phyloP scores from a whole-genome alignment of 2,113 vertebrate genomes.

The Andinoacara biseriatus region DNA sequence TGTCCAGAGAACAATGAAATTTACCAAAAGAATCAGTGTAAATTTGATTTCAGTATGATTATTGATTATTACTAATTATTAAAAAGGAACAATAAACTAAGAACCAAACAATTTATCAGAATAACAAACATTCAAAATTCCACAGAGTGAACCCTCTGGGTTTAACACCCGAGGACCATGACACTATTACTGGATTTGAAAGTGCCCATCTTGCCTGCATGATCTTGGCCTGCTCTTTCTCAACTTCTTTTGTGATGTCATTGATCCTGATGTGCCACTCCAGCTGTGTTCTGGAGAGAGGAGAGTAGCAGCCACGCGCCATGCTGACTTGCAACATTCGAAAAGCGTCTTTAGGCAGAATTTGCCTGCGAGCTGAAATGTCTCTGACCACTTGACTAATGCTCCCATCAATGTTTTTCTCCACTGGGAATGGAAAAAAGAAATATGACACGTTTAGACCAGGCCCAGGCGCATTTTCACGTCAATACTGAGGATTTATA shows the following conservation, averaged over 20 bases:
- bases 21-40: neutral
- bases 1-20: constrained; percentile 34
- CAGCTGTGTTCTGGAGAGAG: constrained; percentile 69
- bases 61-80: too few relatives aligned
- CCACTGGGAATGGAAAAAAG: neutral
- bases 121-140: too few relatives aligned
- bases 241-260: constrained; percentile 52
- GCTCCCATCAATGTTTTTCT: neutral
- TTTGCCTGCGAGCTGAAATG: neutral
- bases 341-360: constrained; percentile 6
- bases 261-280: constrained; percentile 74
- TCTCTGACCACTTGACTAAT: neutral
- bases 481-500: neutral
- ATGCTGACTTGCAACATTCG: constrained; percentile 66
- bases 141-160: too few relatives aligned
- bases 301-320: constrained; percentile 69
- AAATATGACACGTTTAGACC: neutral
- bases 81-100: too few relatives aligned
- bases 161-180: too few relatives aligned
- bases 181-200: neutral
- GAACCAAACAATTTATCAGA: too few relatives aligned
- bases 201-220: constrained; percentile 68
- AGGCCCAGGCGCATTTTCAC: neutral
- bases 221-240: constrained; percentile 58
- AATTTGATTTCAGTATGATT: neutral